These are phyloP conservation scores for Hirtodrosophila histrioides DNA, from an alignment of 2,888 invertebrate species.

Conservation along the genomic window DNA sequence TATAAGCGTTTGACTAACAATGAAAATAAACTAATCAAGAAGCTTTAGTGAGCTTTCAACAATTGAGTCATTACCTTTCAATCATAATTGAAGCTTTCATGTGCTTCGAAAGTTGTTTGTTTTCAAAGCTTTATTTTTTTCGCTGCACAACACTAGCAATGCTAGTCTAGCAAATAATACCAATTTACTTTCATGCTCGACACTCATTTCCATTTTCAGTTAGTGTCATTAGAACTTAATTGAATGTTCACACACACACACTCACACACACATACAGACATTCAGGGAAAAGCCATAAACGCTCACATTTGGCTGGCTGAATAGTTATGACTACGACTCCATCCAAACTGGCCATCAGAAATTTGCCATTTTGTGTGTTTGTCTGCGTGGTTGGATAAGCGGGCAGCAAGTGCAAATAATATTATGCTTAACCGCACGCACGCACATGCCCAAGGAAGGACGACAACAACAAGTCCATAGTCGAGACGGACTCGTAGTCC, in stretches of 20 bases:
- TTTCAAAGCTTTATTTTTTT: neutral
- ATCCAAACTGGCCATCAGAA: constrained; percentile 49
- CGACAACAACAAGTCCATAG: no score
- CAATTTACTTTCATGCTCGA: no score
- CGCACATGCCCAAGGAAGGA: constrained; percentile 44
- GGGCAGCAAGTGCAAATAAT: constrained; percentile 75
- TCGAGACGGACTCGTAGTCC: neutral
- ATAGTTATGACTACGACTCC: constrained; percentile 66
- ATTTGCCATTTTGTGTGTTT: constrained; percentile 35
- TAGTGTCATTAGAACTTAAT: constrained; percentile 43
- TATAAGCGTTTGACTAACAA: no score
- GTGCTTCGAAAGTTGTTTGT: neutral
- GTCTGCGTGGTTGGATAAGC: constrained; percentile 43
- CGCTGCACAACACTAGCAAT: neutral
- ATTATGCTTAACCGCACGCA: constrained; percentile 73
- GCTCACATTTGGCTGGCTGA: constrained; percentile 62
- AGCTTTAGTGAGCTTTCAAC: no score
- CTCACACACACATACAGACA: constrained; percentile 1
- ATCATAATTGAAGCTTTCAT: no score
- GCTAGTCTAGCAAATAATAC: no score
- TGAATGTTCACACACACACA: constrained; percentile 21
- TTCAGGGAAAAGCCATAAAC: constrained; percentile 51
- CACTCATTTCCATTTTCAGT: neutral
- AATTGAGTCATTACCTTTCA: no score
- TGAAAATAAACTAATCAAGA: no score